Base-by-base conservation (phyloP, 2,888 invertebrate genomes). In the Muscina levida region DNA sequence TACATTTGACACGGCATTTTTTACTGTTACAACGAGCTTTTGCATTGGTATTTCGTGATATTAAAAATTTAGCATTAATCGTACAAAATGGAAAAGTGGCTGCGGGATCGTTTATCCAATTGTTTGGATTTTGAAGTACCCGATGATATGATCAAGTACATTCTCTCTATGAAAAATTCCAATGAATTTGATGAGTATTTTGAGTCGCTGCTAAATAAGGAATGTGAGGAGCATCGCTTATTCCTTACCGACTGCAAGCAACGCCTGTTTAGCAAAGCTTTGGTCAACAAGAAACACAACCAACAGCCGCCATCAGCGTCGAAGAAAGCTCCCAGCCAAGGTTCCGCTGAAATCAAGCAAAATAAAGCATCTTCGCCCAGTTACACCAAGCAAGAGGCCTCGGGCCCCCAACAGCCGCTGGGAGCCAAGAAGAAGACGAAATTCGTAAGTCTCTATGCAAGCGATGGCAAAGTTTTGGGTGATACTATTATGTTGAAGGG, bases 131-230 rank as follows among this genome's bases (percentile, higher is more conserved):
- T 94, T 86, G 92, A 93, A 83, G 92, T 95, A 42, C 94, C 94
- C 1, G 92, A 93, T 66, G 94, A 95, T 87, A 92, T 96, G 88
- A 93, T 94, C 82, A 91, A 92, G 42, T 95, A 94, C 84, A 93
- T 97, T 42, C 87, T 93, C 77, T 92, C 93, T 15, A 95, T 97
- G 84, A 92, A 94, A 85, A 93, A 93, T 86, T 93, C 93, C 72
- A 91, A 92, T 77, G 96, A 96, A 85, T 91, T 96, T 62, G 94
- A 95, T 84, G 95, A 95, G 77, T 96, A 96, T 86, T 94, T 97
- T 90, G 93, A 92, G 84, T 94, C 94, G 65, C 91, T 97, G 59
- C 87, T 97, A 0, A 94, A 96, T 88, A 92, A 92, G 81, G 93
- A 92, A 68, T 93, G 93, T 84, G 90, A 92, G 3, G 92, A 93